Base-by-base conservation (phyloP, 2,113 vertebrate genomes). In the Leptosomus discolor region DNA sequence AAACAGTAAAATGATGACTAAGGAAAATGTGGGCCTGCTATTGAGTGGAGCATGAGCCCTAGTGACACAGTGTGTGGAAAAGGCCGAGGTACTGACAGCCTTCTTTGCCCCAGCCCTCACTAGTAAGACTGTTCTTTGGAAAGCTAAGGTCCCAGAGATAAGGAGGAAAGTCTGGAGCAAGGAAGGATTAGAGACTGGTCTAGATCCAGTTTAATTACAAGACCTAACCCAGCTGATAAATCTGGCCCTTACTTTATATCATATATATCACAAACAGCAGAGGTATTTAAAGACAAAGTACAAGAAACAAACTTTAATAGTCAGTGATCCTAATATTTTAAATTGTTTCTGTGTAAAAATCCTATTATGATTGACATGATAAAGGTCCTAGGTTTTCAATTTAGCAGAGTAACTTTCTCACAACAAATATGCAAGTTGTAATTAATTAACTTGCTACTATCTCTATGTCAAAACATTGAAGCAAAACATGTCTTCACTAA, bases 391-490 rank as follows among this genome's bases (percentile, higher is more conserved):
- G 76, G 58, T 86, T 96, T 96, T 94, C 82, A 92, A 96, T 87
- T 96, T 96, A 92, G 37, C 57, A 87, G 37, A 89, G 15, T 30
- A 91, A 91, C 57, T 86, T 93, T 94, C 65, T 89, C 94, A 93
- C 71, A 96, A 91, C 61, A 96, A 95, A 91, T 91, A 94, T 92
- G 82, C 8, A 90, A 76, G 43, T 91, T 93, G 82, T 88, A 95
- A 91, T 93, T 97, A 94, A 95, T 95, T 96, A 97, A 83, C 67
- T 94, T 90, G 48, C 9, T 93, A 85, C 83, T 88, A 83, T 85
- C 43, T 92, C 75, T 71, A 95, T 81, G 91, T 96, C 94, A 97
- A 95, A 96, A 96, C 74, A 95, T 39, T 92, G 88, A 95, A 71
- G 70, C 5, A 85, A 95, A 88, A 60, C 79, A 75, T 91, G 91